phyloP scores from a whole-genome alignment of 2,797 vertebrate genomes.

The Sebastes minor region DNA sequence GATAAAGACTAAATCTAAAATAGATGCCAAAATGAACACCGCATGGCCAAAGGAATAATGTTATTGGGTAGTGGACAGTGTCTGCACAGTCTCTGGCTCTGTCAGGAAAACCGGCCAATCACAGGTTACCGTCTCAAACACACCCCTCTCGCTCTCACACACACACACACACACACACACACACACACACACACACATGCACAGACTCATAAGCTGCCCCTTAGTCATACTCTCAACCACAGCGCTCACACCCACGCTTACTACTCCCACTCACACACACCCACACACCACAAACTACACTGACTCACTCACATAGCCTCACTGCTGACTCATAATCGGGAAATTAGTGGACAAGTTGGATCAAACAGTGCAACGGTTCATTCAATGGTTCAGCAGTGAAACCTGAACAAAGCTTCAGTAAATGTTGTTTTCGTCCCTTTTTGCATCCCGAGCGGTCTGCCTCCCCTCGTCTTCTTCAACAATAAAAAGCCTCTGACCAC shows the following conservation, averaged over 20 bases:
- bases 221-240: conserved; percentile 60
- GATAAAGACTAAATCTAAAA: no score
- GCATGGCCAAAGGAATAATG: conserved; percentile 2
- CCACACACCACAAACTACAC: conserved; percentile 1
- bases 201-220: conserved; percentile 35
- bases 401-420: conserved; percentile 23
- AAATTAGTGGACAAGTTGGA: conserved; percentile 35
- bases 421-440: conserved; percentile 47
- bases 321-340: conserved; percentile 59
- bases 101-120: conserved; percentile 48
- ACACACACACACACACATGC: conserved; percentile 15
- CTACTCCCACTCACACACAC: conserved; percentile 33
- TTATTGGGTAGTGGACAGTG: conserved; percentile 15
- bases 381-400: conserved; percentile 25
- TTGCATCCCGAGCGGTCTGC: neutral
- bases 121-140: conserved; percentile 31
- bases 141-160: conserved; percentile 37
- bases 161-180: conserved; percentile 12
- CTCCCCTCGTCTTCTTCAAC: neutral
- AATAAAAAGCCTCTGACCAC: conserved; percentile 48
- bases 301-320: conserved; percentile 49
- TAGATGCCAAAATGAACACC: no score
- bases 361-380: conserved; percentile 23
- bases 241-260: conserved; percentile 41
- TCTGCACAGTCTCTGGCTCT: conserved; percentile 28